These are phyloP conservation scores for Chelonus formosanus DNA, from an alignment of 2,888 invertebrate genomes.

Conservation along the genomic window DNA sequence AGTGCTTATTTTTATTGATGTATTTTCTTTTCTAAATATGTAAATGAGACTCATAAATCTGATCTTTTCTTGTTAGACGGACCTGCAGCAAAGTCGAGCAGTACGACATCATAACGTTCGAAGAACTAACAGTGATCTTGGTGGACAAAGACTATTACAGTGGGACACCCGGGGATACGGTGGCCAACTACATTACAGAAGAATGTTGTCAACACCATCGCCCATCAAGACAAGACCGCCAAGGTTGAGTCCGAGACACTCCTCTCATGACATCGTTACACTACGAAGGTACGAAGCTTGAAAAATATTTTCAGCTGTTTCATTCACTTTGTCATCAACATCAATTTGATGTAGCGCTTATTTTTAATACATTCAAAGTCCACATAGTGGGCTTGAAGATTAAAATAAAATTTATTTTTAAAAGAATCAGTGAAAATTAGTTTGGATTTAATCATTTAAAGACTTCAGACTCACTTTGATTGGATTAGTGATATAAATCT, in stretches of 20 bases:
- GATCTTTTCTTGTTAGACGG: conserved; percentile 62
- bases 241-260: conserved; percentile 64
- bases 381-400: too few relatives aligned
- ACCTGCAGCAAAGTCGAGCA: conserved; percentile 66
- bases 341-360: too few relatives aligned
- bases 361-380: too few relatives aligned
- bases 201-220: conserved; percentile 67
- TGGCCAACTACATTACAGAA: conserved; percentile 63
- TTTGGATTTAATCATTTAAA: too few relatives aligned
- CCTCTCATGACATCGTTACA: conserved; percentile 63
- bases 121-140: conserved; percentile 70
- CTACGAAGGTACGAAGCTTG: conserved; percentile 53
- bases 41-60: neutral
- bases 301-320: conserved; percentile 4
- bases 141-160: conserved; percentile 68
- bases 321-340: conserved; percentile 17
- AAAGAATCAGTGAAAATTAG: too few relatives aligned
- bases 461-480: too few relatives aligned
- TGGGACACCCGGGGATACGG: conserved; percentile 66
- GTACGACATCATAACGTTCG: conserved; percentile 66
- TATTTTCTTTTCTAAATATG: neutral
- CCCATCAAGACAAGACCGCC: conserved; percentile 66
- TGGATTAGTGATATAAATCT: too few relatives aligned
- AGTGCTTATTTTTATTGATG: neutral
- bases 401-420: too few relatives aligned